phyloP scores from a whole-genome alignment of 2,113 vertebrate species.

The Opisthocomus hoazin region DNA sequence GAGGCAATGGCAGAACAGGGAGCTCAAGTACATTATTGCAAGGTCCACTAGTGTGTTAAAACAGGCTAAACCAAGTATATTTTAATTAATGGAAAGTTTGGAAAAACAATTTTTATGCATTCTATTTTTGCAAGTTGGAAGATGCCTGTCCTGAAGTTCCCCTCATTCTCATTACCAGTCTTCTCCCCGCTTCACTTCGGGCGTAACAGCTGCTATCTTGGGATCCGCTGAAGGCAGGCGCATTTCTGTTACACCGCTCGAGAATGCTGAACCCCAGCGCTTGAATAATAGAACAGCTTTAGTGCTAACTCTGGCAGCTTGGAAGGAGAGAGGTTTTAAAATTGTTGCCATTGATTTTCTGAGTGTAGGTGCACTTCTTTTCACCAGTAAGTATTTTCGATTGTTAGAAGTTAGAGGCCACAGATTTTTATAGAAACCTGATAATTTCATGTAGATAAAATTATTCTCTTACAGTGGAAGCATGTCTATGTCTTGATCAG shows the following conservation, averaged over 20 bases:
- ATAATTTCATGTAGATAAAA: not conserved
- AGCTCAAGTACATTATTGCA: not conserved
- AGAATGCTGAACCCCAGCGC: not conserved
- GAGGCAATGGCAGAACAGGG: not conserved
- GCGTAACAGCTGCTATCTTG: not conserved
- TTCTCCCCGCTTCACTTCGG: not conserved
- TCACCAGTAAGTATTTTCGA: rapidly evolving
- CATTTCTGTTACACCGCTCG: not conserved
- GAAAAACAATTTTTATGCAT: not conserved
- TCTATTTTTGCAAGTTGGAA: not conserved
- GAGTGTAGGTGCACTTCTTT: not conserved
- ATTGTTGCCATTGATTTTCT: not conserved
- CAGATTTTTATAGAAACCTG: not conserved
- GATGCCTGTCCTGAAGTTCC: not conserved
- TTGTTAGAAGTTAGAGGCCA: not conserved
- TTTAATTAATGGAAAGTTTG: not conserved
- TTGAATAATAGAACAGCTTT: not conserved
- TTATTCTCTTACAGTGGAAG: not conserved
- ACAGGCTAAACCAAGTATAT: not conserved
- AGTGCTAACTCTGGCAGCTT: not conserved
- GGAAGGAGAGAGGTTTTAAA: not conserved
- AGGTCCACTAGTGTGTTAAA: not conserved
- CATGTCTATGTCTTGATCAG: not conserved
- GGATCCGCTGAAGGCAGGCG: not conserved
- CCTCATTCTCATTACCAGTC: not conserved